phyloP scores from a whole-genome alignment of 2,113 vertebrate species.

The Camelus dromedarius region DNA sequence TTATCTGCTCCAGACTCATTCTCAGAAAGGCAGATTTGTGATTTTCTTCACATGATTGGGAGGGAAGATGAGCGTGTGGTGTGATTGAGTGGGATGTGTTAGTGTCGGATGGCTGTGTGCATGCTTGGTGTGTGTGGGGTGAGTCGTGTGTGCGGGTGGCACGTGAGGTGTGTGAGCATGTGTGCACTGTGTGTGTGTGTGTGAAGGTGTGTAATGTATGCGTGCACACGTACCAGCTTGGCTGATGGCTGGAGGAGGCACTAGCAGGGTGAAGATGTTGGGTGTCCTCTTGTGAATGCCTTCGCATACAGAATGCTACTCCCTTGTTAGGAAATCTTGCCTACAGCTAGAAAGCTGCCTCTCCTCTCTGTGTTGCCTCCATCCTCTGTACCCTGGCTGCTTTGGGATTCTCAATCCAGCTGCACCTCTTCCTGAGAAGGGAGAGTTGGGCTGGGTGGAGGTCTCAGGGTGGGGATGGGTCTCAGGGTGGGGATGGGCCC shows the following conservation, averaged over 20 bases:
- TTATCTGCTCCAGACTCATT: neutral
- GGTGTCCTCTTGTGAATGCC: neutral
- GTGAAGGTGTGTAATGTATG: neutral
- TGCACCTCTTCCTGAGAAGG: neutral
- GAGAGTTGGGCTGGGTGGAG: neutral
- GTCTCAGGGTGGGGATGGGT: neutral
- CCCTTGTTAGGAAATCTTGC: neutral
- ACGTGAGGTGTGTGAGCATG: neutral
- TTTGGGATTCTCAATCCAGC: neutral
- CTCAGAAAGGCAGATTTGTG: neutral
- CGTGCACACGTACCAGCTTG: accelerated
- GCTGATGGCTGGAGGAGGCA: neutral
- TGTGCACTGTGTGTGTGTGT: neutral
- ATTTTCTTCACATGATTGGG: neutral
- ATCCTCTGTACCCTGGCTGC: accelerated
- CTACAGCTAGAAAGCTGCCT: neutral
- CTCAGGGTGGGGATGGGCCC: neutral
- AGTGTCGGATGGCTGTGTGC: neutral
- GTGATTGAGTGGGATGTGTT: neutral
- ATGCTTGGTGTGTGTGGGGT: no score
- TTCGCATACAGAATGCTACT: neutral
- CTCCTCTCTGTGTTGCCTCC: neutral
- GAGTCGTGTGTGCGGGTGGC: neutral
- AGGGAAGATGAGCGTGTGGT: neutral
- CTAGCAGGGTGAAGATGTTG: neutral